These are phyloP conservation scores for Helogale parvula DNA, from an alignment of 2,113 vertebrate genomes.

Conservation along the genomic window DNA sequence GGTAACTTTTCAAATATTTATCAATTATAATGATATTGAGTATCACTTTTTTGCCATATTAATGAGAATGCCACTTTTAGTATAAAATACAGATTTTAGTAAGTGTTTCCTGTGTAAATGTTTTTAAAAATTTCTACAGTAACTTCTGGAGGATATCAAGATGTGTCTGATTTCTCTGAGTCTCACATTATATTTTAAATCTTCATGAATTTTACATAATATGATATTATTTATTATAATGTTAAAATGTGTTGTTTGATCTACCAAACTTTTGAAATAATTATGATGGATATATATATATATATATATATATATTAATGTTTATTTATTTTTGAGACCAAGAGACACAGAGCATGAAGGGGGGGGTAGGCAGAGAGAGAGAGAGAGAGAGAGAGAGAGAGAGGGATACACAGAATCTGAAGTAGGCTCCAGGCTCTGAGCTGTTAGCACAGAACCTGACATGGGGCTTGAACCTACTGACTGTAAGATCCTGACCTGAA, in stretches of 20 bases:
- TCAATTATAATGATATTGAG: neutral
- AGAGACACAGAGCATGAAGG: too few relatives aligned
- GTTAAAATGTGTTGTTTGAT: neutral
- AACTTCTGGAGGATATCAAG: neutral
- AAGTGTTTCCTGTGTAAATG: neutral
- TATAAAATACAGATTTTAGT: neutral
- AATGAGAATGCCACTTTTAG: neutral
- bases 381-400: too few relatives aligned
- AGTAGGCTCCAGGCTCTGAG: too few relatives aligned
- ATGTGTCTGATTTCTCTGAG: neutral
- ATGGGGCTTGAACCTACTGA: neutral
- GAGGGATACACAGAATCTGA: too few relatives aligned
- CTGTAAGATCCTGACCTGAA: too few relatives aligned
- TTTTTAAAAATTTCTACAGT: neutral
- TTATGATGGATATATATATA: neutral
- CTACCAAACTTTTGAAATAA: neutral
- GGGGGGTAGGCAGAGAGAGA: too few relatives aligned
- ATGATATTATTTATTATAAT: neutral
- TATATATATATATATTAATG: too few relatives aligned
- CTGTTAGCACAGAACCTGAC: neutral
- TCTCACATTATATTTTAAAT: neutral
- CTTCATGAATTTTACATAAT: neutral
- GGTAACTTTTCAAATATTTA: neutral
- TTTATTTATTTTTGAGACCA: too few relatives aligned
- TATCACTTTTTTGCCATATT: neutral